A percentile compares a stretch with the other conserved stretches of the same genome.
These are phyloP conservation scores for Gallinago solitaria DNA, from an alignment of 2,797 vertebrate species.

Conservation along the genomic window DNA sequence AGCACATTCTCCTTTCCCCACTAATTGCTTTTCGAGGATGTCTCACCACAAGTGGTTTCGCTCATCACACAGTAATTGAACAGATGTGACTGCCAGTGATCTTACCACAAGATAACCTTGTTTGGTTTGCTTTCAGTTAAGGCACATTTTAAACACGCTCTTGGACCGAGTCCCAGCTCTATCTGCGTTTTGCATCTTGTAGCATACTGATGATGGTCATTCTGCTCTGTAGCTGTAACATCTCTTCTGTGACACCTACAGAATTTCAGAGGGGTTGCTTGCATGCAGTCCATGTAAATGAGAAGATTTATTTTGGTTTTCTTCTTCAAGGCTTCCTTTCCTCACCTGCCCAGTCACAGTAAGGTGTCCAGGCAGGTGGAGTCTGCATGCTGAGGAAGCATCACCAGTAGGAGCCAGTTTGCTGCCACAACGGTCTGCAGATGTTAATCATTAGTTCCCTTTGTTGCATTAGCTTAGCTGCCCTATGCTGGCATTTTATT, in stretches of 20 bases:
- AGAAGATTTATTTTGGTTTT: background rate
- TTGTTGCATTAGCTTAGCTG: background rate
- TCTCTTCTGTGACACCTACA: background rate
- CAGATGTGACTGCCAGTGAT: background rate
- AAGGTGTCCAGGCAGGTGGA: no score
- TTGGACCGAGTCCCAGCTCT: background rate
- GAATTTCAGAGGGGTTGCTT: background rate
- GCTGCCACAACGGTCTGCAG: background rate
- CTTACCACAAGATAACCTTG: background rate
- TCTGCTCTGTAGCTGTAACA: background rate
- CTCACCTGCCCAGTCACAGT: background rate
- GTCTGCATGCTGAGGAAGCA: background rate
- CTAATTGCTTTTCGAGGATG: background rate
- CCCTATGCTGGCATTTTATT: background rate
- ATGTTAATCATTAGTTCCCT: background rate
- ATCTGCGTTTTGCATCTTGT: background rate
- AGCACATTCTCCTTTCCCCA: background rate
- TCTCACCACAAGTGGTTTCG: background rate
- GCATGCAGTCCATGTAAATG: background rate
- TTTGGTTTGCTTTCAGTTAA: background rate
- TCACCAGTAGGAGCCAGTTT: background rate
- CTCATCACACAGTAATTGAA: background rate
- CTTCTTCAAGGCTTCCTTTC: background rate
- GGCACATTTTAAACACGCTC: background rate
- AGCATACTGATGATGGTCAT: background rate